Base-by-base conservation (phyloP, 2,888 invertebrate species). In the Drosophila affinis region DNA sequence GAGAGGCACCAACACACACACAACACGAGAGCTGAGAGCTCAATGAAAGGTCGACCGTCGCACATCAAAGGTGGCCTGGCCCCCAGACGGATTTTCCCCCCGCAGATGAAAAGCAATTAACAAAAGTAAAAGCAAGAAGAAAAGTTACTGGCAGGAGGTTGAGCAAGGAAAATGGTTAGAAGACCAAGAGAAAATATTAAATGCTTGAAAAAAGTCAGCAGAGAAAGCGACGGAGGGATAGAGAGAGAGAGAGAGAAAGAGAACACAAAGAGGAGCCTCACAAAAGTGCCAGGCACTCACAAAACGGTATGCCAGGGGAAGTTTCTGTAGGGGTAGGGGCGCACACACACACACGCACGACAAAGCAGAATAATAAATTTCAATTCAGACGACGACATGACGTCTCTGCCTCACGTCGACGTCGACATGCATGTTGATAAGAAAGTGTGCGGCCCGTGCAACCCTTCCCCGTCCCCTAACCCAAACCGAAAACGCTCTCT, bases 351-450 rank as follows among this genome's bases (percentile, higher is more conserved):
- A n/a, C 47, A 88, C 76, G 85, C 87, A 88, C 88, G 85, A 84
- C 85, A 85, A 85, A 85, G 88, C 85, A 84, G 89, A 88, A 85
- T 85, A 85, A 85, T 85, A 88, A 85, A 85, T 85, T 85, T 87
- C 85, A 87, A 88, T 88, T 88, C 85, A 88, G 70, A 68, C 58
- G 78, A 76, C 78, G 78, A 74, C 74, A 79, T 78, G 78, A 69
- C 83, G 78, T 85, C 75, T 84, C 74, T 76, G 76, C 51, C 65
- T 54, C 72, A 64, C 54, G 68, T 71, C 60, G 65, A 72, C 79
- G 62, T 67, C 72, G 60, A 77, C 79, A 60, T 62, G 58, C 72
- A 78, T 47, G 78, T 76, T 86, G 83, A 83, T 83, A 88, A 88
- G 88, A 88, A 78, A 75, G 62, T 63, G 62, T 45, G 39, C 7